phyloP scores from a whole-genome alignment of 2,113 vertebrate species.

The Oenanthe oenanthe region DNA sequence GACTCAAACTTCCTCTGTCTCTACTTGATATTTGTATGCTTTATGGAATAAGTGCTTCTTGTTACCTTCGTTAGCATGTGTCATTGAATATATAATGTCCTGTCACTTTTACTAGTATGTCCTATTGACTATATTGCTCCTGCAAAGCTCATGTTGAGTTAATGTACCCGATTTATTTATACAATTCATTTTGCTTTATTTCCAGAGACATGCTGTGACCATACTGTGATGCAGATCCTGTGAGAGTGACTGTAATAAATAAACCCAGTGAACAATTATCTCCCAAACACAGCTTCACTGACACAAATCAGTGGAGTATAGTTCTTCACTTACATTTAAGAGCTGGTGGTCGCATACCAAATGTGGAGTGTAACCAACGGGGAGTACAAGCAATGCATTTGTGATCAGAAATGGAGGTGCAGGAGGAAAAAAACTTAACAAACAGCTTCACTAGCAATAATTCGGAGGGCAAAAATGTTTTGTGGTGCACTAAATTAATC shows the following conservation, averaged over 20 bases:
- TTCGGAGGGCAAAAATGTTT: not conserved
- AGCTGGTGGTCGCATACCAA: constrained; percentile 23
- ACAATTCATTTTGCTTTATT: constrained; percentile 67
- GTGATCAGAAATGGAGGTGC: constrained; percentile 2
- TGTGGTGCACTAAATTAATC: not conserved
- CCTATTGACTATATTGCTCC: constrained; percentile 36
- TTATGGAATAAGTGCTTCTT: constrained; percentile 44
- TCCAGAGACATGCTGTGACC: constrained; percentile 65
- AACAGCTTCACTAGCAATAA: not conserved
- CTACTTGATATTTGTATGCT: constrained; percentile 41
- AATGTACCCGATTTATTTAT: constrained; percentile 65
- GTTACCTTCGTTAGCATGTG: constrained; percentile 45
- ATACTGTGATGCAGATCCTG: constrained; percentile 61
- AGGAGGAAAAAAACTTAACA: not conserved
- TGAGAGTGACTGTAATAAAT: constrained; percentile 63
- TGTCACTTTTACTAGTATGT: constrained; percentile 53
- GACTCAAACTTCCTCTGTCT: constrained; percentile 41
- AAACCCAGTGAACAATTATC: constrained; percentile 65
- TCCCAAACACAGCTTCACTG: constrained; percentile 50
- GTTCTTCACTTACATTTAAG: constrained; percentile 42
- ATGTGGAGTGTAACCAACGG: constrained; percentile 26
- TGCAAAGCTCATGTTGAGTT: constrained; percentile 52
- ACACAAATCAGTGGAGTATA: constrained; percentile 49
- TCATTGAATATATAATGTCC: constrained; percentile 58
- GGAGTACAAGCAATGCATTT: constrained; percentile 28